Conservation (phyloP, 2,797 vertebrate genomes). For the Coreius guichenoti region DNA sequence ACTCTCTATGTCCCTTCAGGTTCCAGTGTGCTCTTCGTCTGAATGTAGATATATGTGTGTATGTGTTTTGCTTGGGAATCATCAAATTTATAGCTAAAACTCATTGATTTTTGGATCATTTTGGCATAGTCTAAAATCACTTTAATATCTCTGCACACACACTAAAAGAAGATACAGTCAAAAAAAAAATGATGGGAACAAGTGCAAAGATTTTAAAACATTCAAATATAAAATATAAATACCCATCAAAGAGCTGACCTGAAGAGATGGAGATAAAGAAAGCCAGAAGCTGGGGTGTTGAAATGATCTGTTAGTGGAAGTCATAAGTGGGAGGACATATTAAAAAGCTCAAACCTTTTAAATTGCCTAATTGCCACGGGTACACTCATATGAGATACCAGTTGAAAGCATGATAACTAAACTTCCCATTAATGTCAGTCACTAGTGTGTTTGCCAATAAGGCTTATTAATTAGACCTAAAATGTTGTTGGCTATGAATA, state of each 20-base stretch:
- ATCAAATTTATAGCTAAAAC: background rate
- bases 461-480: constrained; percentile 13
- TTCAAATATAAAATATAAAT: constrained; percentile 10
- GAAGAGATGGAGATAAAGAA: constrained; percentile 46
- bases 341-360: constrained; percentile 20
- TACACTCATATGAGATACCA: constrained; percentile 14
- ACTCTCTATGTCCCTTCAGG: constrained; percentile 39
- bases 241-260: constrained; percentile 27
- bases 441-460: background rate
- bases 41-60: background rate
- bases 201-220: background rate
- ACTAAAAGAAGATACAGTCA: background rate
- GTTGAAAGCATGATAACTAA: constrained; percentile 10
- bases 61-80: background rate
- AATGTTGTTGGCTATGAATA: background rate
- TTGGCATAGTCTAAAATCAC: background rate
- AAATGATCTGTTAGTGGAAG: constrained; percentile 6
- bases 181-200: constrained; percentile 8
- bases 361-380: constrained; percentile 4
- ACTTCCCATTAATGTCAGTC: constrained; percentile 1
- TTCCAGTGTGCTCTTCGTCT: background rate
- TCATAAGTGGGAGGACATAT: constrained; percentile 4
- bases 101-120: background rate
- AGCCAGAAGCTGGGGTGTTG: constrained; percentile 1
- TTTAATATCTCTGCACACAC: background rate